Evolutionary conservation across 2,888 invertebrate genomes (phyloP).

Genomic region (Adineta ricciae): DNA sequence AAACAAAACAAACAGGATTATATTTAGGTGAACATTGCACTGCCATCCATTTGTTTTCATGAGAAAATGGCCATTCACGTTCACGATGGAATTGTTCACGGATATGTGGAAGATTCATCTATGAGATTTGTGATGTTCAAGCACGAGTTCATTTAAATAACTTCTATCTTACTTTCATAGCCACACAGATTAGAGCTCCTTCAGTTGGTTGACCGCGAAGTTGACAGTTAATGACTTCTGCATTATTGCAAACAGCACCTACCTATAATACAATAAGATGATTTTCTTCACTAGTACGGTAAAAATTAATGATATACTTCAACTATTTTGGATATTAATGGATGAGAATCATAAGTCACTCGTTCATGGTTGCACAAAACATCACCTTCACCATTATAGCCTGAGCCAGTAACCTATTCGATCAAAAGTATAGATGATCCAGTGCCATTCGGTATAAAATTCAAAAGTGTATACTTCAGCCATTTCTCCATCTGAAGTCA

Average conservation of each 20-base stretch:
- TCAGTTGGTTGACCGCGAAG: conserved; percentile 88
- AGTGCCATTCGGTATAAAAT: not conserved
- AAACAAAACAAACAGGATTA: conserved; percentile 38
- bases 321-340: conserved; percentile 58
- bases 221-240: conserved; percentile 70
- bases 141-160: not conserved
- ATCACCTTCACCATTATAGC: conserved; percentile 77
- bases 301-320: conserved; percentile 56
- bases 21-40: conserved; percentile 70
- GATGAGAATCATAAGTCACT: conserved; percentile 45
- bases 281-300: not conserved
- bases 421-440: conserved; percentile 17
- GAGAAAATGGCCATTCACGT: conserved; percentile 90
- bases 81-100: conserved; percentile 52
- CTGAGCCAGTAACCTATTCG: conserved; percentile 67
- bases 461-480: conserved; percentile 23
- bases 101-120: conserved; percentile 15
- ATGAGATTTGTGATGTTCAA: not conserved
- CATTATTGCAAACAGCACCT: conserved; percentile 88
- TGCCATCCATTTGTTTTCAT: conserved; percentile 97
- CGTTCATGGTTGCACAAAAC: conserved; percentile 53
- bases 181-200: conserved; percentile 81
- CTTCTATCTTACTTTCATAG: conserved; percentile 62
- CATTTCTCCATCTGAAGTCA: conserved; percentile 54
- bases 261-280: conserved; percentile 36